Percentiles rank a stretch among this genome's conserved stretches.
Evolutionary conservation across 2,888 invertebrate genomes (phyloP).

Genomic region (Operophtera brumata): DNA sequence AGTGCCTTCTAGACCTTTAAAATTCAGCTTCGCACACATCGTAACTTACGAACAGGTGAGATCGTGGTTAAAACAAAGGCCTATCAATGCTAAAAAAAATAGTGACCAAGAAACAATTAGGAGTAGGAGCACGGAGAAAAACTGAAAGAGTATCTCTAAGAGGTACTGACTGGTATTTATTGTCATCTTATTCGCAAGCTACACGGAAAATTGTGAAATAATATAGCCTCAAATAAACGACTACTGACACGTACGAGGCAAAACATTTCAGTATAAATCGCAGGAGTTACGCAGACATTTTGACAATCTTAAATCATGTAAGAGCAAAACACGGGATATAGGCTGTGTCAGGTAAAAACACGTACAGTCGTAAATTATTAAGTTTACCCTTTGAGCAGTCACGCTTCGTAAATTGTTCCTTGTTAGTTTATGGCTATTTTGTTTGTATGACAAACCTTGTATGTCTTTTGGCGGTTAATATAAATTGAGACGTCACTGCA

Average conservation of each 20-base stretch:
- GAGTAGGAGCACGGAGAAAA: too few species aligned
- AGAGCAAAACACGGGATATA: conserved; percentile 32
- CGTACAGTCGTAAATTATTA: conserved; percentile 29
- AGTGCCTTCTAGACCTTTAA: too few species aligned
- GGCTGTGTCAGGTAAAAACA: conserved; percentile 35
- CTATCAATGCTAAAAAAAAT: too few species aligned
- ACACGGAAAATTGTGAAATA: background rate
- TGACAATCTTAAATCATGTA: conserved; percentile 15
- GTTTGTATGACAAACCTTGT: conserved; percentile 5
- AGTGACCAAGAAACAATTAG: too few species aligned
- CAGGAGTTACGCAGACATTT: conserved; percentile 12
- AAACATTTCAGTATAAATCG: conserved; percentile 10
- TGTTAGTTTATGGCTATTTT: conserved; percentile 11
- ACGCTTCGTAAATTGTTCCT: conserved; percentile 28
- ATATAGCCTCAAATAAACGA: conserved; percentile 3
- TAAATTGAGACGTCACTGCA: conserved; percentile 3
- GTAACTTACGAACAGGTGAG: too few species aligned
- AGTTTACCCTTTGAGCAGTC: conserved; percentile 30
- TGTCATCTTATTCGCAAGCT: too few species aligned
- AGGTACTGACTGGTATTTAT: too few species aligned
- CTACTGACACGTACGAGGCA: background rate
- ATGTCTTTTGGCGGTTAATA: conserved; percentile 2
- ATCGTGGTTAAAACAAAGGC: too few species aligned
- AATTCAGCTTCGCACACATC: too few species aligned
- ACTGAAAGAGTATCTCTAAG: too few species aligned